Evolutionary conservation across 92 coral and sea anemone species (phyloP).

Genomic region (Bergia puertoricense): DNA sequence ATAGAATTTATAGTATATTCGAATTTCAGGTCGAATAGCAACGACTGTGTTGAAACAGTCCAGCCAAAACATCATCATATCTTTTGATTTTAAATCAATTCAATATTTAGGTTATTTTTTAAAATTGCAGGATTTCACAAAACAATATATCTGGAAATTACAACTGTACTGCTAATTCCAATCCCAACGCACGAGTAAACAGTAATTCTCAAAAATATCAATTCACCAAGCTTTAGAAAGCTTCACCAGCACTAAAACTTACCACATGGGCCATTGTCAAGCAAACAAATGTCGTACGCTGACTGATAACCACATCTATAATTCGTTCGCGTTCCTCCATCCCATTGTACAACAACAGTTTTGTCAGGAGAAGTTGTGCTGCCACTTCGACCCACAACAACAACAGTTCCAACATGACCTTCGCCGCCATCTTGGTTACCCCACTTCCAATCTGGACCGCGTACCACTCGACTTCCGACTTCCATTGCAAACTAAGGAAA

Average conservation of each 20-base stretch:
- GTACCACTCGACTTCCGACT: constrained; percentile 78
- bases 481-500: constrained; percentile 55
- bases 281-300: constrained; percentile 72
- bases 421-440: constrained; percentile 93
- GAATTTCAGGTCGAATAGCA: background rate
- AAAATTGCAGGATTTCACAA: background rate
- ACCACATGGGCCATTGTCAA: constrained; percentile 86
- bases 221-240: too few species aligned
- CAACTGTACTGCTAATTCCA: too few species aligned
- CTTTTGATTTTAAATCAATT: background rate
- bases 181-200: background rate
- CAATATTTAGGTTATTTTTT: background rate
- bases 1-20: background rate
- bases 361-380: constrained; percentile 85
- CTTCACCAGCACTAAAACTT: background rate
- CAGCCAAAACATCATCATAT: background rate
- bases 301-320: constrained; percentile 87
- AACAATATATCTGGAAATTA: too few species aligned
- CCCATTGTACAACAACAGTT: constrained; percentile 92
- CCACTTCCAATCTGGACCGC: constrained; percentile 92
- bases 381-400: constrained; percentile 73
- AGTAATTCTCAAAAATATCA: too few species aligned
- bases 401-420: constrained; percentile 87
- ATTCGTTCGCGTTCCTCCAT: constrained; percentile 82
- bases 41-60: too few species aligned